phyloP scores from a whole-genome alignment of 2,888 invertebrate species.

The Tetranychus truncatus region DNA sequence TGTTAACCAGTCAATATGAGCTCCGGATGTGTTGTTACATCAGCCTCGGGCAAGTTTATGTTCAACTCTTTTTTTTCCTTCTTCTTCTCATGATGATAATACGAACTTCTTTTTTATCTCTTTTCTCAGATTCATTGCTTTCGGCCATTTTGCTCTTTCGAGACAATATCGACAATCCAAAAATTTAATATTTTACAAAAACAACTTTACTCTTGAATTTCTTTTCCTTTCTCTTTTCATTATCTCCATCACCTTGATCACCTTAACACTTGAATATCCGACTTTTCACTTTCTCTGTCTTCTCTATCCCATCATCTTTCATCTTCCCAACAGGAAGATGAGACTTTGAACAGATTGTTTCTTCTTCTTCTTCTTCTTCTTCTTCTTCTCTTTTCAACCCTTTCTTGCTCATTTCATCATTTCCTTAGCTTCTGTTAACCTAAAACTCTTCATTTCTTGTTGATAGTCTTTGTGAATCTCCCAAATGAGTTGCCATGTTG shows the following conservation, averaged over 20 bases:
- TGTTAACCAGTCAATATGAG: not conserved
- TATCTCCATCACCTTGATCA: no score
- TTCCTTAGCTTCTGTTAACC: no score
- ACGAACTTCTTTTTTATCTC: not conserved
- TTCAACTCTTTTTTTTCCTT: no score
- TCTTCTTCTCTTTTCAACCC: not conserved
- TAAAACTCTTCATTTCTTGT: no score
- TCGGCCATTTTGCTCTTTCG: not conserved
- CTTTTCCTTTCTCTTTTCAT: no score
- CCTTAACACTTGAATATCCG: not conserved
- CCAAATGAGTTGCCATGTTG: no score
- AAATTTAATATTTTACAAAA: no score
- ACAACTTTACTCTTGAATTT: no score
- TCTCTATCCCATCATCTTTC: not conserved
- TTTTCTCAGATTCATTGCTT: not conserved
- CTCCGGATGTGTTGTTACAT: not conserved
- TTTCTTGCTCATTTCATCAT: no score
- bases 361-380: not conserved
- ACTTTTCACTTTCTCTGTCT: not conserved
- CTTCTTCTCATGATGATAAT: not conserved
- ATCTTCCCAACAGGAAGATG: not conserved
- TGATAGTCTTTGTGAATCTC: no score
- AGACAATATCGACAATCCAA: not conserved
- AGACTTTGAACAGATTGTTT: not conserved
- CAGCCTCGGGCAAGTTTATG: not conserved